These are phyloP conservation scores for Coracopsis vasa DNA, from an alignment of 2,113 vertebrate species.

Conservation along the genomic window DNA sequence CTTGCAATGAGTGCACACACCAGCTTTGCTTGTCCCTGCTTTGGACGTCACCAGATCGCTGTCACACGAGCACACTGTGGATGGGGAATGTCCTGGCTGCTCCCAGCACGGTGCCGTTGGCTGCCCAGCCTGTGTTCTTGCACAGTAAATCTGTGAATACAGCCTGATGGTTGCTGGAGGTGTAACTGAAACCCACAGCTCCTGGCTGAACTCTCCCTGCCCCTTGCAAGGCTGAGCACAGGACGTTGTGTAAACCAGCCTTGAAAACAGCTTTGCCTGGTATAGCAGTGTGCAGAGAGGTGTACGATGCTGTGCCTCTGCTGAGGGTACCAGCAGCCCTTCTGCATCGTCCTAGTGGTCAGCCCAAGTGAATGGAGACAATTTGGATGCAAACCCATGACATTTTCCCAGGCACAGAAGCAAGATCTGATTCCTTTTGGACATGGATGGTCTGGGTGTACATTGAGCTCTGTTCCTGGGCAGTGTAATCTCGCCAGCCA, in stretches of 20 bases:
- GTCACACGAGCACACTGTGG: neutral
- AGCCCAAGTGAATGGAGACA: neutral
- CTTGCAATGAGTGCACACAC: neutral
- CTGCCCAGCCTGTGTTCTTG: neutral
- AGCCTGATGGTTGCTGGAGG: neutral
- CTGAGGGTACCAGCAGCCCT: neutral
- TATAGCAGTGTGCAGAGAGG: neutral
- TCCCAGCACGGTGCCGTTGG: neutral
- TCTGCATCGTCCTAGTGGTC: neutral
- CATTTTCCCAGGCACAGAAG: neutral
- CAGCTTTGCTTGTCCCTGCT: neutral
- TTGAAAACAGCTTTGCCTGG: accelerated
- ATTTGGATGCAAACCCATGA: neutral
- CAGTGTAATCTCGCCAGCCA: neutral
- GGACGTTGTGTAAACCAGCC: neutral
- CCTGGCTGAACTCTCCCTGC: neutral
- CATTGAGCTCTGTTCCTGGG: neutral
- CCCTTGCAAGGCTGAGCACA: neutral
- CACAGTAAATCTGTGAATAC: neutral
- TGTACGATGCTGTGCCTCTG: neutral
- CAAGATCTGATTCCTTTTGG: neutral
- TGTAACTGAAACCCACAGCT: conserved; percentile 12
- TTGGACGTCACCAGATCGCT: neutral
- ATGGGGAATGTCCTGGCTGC: neutral
- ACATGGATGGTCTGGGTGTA: neutral